Base-by-base conservation (phyloP, 2,888 invertebrate genomes). In the Xestia sexstrigata region DNA sequence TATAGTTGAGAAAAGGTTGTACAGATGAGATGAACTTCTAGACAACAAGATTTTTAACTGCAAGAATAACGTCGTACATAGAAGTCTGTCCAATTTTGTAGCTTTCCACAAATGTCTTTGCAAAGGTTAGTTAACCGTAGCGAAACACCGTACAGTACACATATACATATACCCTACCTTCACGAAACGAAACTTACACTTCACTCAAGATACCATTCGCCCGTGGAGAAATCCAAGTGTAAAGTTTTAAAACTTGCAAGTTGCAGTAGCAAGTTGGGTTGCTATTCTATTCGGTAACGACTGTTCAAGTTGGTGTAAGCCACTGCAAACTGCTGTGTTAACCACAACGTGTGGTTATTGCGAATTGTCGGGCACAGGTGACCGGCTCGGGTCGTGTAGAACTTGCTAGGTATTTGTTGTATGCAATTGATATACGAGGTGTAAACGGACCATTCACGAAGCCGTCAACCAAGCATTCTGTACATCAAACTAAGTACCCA, bases 211-310 rank as follows among this genome's bases (percentile, higher is more conserved):
- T 42, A 67, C 47, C 35, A 47, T 73, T 76, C 9, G 65, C 65
- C 55, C 78, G 63, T 78, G n/a, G 79, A 85, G 83, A 82, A 82
- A 84, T 75, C 79, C 13, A 60, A 84, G 83, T 55, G 74, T 47
- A 65, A 84, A 84, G 83, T 85, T 83, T 63, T 75, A 62, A 62
- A 83, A 85, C 70, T 84, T 70, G 23, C n/a, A 42, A 65, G 65
- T 35, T 62, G 35, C 60, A 45, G 52, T 52, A 15, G 63, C 26
- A 76, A 76, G 85, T 74, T 35, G n/a, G 58, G 26, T 42, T 6
- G 62, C 20, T 47, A 78, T 78, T 78, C 69, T 74, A 78, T 82
- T 58, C 70, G 35, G 72, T 78, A 70, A 78, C 78, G 63, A 67
- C 47, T 67, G 47, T 72, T 70, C 26, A 52, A 78, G 70, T 78